Evolutionary conservation across 2,113 vertebrate genomes (phyloP).

Genomic region (Hypanus sabinus): DNA sequence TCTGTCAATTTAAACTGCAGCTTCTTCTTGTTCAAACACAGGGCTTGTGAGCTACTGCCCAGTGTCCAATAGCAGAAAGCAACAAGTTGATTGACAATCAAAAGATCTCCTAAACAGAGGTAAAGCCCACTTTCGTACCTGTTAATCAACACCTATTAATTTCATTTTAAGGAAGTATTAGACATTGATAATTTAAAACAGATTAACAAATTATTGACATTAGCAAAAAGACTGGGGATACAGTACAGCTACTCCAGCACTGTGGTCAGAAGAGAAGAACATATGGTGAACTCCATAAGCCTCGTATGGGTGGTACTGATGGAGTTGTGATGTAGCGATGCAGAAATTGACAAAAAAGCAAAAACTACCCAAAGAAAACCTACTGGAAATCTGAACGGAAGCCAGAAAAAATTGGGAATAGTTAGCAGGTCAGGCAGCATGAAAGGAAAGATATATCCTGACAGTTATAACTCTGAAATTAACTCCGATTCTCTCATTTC

Average conservation of each 20-base stretch:
- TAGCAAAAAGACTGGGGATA: not conserved
- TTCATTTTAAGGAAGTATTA: not conserved
- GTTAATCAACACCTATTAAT: not conserved
- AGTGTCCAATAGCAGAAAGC: not conserved
- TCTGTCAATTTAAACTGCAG: not conserved
- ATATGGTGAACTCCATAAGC: not conserved
- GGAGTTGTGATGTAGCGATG: not conserved
- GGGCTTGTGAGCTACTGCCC: not conserved
- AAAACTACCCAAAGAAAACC: no score
- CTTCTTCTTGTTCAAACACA: not conserved
- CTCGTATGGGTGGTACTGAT: not conserved
- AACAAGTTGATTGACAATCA: not conserved
- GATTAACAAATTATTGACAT: not conserved
- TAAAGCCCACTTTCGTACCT: not conserved
- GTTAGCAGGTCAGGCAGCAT: no score
- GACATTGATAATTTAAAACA: not conserved
- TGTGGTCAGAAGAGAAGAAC: not conserved
- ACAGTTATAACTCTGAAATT: no score
- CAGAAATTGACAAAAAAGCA: no score
- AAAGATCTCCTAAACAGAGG: not conserved
- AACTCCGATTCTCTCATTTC: no score
- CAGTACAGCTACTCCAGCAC: not conserved
- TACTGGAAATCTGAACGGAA: no score
- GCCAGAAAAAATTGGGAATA: no score
- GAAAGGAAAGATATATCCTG: no score